Evolutionary conservation across 2,797 vertebrate genomes (phyloP), one percentile per base, ranked within the genome.

Genomic region (Esox masquinongy): DNA sequence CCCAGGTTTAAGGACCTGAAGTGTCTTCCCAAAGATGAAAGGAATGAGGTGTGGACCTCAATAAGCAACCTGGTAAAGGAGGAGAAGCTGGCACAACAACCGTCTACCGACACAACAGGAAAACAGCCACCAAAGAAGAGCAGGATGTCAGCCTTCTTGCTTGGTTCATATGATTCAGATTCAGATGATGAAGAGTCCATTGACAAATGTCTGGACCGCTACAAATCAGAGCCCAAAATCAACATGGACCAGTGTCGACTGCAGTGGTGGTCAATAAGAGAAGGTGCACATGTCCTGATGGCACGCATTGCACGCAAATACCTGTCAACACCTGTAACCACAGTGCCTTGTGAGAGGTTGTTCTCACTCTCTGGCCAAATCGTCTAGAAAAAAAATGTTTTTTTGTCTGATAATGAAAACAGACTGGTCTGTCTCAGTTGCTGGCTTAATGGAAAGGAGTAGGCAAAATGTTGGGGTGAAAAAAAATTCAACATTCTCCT

Each of bases 201-300:
- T 74, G 72, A 79, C 1, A 39, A 78, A 3, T 74, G 78, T 73
- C 11, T 86, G 50, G 63, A 77, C 31, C n/a, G 29, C 70, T 87
- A 82, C 78, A 84, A 80, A 82, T 70, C 77, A 83, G 81, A 87
- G 76, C 68, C 77, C 24, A 80, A 79, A 81, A 75, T 75, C 19
- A 43, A 81, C 67, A 83, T 79, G 63, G 76, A 80, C 22, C 49
- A 66, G 19, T 83, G 79, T 77, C 79, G 74, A 69, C 74, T 84
- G 47, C 67, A 84, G 31, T 34, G 34, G 34, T 34, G 34, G 34
- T 34, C 34, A 34, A 34, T 5, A 34, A 34, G 34, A 34, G 34
- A 34, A 34, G 34, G 34, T 2, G 34, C 34, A 34, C 34, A 34
- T 34, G 34, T 34, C 34, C 5, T 34, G 34, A 34, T 34, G 34